phyloP scores from a whole-genome alignment of 2,888 invertebrate species.

The Elegia similella region DNA sequence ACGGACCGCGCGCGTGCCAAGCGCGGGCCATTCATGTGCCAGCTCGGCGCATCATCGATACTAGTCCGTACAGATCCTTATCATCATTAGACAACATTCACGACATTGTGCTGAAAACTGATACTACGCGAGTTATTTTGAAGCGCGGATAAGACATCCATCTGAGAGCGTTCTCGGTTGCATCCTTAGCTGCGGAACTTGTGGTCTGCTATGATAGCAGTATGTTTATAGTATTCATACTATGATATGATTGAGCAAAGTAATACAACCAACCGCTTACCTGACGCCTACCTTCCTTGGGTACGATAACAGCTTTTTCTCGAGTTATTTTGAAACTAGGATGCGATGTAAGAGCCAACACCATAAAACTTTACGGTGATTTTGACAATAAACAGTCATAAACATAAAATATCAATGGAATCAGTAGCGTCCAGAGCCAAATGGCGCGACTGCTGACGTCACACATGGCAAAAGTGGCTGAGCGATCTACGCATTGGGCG shows the following conservation, averaged over 20 bases:
- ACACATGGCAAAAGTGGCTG: neutral
- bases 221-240: too few relatives aligned
- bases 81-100: neutral
- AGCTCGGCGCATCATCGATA: slow-evolving; percentile 4
- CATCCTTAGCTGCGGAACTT: too few relatives aligned
- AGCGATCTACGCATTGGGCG: too few relatives aligned
- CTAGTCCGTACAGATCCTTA: neutral
- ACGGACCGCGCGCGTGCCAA: slow-evolving; percentile 10
- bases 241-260: too few relatives aligned
- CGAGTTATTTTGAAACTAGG: neutral
- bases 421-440: neutral
- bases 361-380: slow-evolving; percentile 13
- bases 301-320: neutral
- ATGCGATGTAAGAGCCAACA: neutral
- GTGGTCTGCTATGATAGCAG: too few relatives aligned
- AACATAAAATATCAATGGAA: neutral
- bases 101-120: neutral
- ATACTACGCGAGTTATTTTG: neutral
- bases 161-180: too few relatives aligned
- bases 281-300: too few relatives aligned
- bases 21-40: slow-evolving; percentile 5
- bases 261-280: too few relatives aligned
- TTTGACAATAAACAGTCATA: slow-evolving; percentile 1
- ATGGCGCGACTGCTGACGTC: neutral
- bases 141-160: too few relatives aligned